A percentile compares a stretch with the other conserved stretches of the same genome.
Evolutionary conservation across 2,888 invertebrate genomes (phyloP).

Genomic region (Epinotia nisella): DNA sequence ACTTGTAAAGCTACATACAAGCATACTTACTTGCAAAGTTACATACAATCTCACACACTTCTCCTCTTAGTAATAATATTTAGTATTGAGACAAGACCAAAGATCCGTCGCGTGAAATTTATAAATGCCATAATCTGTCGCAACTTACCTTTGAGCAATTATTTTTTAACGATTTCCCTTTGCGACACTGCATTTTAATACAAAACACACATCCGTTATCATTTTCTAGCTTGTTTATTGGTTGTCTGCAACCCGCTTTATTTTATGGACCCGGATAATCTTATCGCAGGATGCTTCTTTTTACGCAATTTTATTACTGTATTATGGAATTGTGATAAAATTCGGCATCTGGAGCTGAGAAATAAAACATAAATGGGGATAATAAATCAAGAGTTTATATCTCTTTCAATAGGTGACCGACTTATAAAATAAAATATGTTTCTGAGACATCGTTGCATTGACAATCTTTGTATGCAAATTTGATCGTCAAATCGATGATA

Average conservation of each 20-base stretch:
- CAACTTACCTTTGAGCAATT: conserved; percentile 14
- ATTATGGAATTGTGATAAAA: conserved; percentile 28
- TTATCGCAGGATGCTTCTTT: conserved; percentile 56
- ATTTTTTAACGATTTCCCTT: conserved; percentile 50
- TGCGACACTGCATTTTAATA: conserved; percentile 52
- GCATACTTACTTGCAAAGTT: too few species aligned
- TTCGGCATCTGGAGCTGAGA: conserved; percentile 26
- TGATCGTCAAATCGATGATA: neutral
- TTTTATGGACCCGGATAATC: conserved; percentile 69
- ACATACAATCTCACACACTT: too few species aligned
- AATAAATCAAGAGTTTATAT: conserved; percentile 21
- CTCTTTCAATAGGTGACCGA: conserved; percentile 1
- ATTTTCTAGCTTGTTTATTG: conserved; percentile 60
- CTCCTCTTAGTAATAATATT: neutral
- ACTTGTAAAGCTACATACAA: too few species aligned
- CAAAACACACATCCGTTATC: conserved; percentile 57
- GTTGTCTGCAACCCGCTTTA: conserved; percentile 61
- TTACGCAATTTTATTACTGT: conserved; percentile 56
- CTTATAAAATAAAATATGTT: neutral
- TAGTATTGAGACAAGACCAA: neutral
- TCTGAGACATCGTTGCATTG: neutral
- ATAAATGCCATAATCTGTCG: conserved; percentile 20
- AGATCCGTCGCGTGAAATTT: conserved; percentile 12
- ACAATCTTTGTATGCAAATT: neutral
- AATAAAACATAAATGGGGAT: conserved; percentile 20